Evolutionary conservation across 2,888 invertebrate species (phyloP), one percentile per base, ranked within the genome.

Genomic region (Ceratothoa steindachneri): DNA sequence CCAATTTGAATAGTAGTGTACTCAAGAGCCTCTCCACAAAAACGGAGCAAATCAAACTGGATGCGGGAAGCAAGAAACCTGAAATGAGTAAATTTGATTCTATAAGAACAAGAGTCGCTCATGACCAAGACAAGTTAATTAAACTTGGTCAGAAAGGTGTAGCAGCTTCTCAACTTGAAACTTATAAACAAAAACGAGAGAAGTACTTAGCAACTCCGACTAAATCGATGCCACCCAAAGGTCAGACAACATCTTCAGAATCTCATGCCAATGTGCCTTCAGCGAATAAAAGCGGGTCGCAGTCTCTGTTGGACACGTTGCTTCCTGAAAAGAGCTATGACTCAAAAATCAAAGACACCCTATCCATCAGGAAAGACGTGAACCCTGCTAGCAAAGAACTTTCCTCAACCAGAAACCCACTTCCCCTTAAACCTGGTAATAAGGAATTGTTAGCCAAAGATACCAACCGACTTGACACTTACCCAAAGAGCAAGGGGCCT

Each of bases 61-160:
- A 65, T 7, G 66, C 22, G 19, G 69, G 28, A 19, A 29, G 60
- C 15, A 41, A 64, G 27, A 73, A 52, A 51, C 41, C 66, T 29
- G 12, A 29, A 1, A 31, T 24, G 1, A 69, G 72, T 31, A 72
- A 72, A 30, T 67, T 75, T 19, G 73, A 73, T 30, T 30, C 30
- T 28, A 71, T 76, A 22, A 60, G 73, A 51, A 60, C 67, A 15
- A 55, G 73, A 67, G 68, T 76, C 29, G 76, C 76, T 52, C 72
- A 73, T 22, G 30, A 68, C n/a, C 67, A 67, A 28, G 41, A 55
- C 29, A 73, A 76, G 52, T 29, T 76, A 9, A 73, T 76, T n/a
- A 73, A 60, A 31, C 76, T 71, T 27, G 76, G 76, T 24, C 76
- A 76, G 30, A 69, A 67, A 51, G 76, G 76, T 27, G 76, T 76